Conservation (phyloP, 1,140 invertebrate species). For the Samia ricini region DNA sequence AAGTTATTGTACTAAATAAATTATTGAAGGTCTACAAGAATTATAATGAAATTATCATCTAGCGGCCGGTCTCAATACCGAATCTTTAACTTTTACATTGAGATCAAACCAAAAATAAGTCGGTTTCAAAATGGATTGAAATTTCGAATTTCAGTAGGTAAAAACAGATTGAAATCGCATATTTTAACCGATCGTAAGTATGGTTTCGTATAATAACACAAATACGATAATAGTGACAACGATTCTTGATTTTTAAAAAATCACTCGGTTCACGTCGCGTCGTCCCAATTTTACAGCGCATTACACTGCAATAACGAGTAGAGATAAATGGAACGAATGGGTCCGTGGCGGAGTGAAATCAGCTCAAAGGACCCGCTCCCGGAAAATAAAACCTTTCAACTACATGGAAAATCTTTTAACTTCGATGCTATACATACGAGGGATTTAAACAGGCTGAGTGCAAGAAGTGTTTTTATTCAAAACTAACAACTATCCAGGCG, state of each 20-base stretch:
- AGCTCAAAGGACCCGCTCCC: conserved; percentile 14
- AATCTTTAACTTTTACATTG: too few relatives aligned
- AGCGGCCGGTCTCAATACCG: too few relatives aligned
- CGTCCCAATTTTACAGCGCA: conserved; percentile 22
- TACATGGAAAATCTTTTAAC: conserved; percentile 27
- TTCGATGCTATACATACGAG: neutral
- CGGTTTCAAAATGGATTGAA: too few relatives aligned
- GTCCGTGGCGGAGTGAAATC: conserved; percentile 13
- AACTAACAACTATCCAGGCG: too few relatives aligned
- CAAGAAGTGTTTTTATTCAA: neutral
- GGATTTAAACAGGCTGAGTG: neutral
- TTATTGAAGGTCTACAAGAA: neutral
- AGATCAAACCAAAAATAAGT: too few relatives aligned
- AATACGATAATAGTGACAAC: neutral
- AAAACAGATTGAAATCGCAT: too few relatives aligned
- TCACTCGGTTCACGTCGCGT: neutral
- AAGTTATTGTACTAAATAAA: neutral
- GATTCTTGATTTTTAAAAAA: neutral
- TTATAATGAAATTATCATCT: neutral
- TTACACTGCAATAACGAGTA: conserved; percentile 23
- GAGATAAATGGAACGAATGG: conserved; percentile 21
- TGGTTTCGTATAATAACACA: too few relatives aligned
- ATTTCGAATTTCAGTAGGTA: too few relatives aligned
- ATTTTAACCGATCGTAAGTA: too few relatives aligned
- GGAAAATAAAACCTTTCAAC: conserved; percentile 20